Percentiles rank a stretch among this genome's conserved stretches.
Evolutionary conservation across 1,140 invertebrate species (phyloP).

Genomic region (Harpegnathos saltator): DNA sequence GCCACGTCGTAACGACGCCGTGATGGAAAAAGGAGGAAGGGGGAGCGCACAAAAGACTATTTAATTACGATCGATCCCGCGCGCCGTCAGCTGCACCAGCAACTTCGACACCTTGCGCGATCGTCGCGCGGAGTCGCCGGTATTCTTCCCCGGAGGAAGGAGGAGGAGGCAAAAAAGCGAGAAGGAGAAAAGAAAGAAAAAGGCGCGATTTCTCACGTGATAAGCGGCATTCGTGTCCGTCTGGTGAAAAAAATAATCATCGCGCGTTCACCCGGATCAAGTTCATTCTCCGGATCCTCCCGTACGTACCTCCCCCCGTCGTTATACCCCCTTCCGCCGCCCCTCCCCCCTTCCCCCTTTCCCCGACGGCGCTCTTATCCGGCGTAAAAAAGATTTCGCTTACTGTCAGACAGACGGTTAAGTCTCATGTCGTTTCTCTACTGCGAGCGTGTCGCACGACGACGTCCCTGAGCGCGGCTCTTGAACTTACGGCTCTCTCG

Average conservation of each 20-base stretch:
- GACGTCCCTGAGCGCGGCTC: conserved; percentile 84
- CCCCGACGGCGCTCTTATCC: conserved; percentile 76
- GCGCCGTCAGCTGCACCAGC: neutral
- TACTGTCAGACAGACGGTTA: conserved; percentile 66
- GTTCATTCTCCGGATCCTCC: conserved; percentile 31
- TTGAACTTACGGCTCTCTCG: conserved; percentile 81
- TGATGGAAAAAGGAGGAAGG: neutral
- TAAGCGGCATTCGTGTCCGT: neutral
- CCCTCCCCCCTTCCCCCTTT: too few species aligned
- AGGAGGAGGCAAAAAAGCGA: too few species aligned
- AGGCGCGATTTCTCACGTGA: conserved; percentile 10
- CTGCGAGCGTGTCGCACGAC: conserved; percentile 71
- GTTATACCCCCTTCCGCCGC: neutral
- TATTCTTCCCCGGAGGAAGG: neutral
- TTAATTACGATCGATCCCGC: conserved; percentile 32
- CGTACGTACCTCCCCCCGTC: neutral
- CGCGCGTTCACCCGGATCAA: conserved; percentile 35
- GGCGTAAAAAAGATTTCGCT: conserved; percentile 82
- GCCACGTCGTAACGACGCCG: neutral
- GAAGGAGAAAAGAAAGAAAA: too few species aligned
- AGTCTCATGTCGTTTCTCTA: conserved; percentile 72
- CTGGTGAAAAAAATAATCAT: conserved; percentile 51
- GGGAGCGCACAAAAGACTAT: neutral
- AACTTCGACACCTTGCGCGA: conserved; percentile 8
- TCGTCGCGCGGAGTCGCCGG: conserved; percentile 12